Percentiles rank a stretch among this genome's conserved stretches.
phyloP scores from a whole-genome alignment of 2,888 invertebrate genomes.

The Macrosoma leucophasiata region DNA sequence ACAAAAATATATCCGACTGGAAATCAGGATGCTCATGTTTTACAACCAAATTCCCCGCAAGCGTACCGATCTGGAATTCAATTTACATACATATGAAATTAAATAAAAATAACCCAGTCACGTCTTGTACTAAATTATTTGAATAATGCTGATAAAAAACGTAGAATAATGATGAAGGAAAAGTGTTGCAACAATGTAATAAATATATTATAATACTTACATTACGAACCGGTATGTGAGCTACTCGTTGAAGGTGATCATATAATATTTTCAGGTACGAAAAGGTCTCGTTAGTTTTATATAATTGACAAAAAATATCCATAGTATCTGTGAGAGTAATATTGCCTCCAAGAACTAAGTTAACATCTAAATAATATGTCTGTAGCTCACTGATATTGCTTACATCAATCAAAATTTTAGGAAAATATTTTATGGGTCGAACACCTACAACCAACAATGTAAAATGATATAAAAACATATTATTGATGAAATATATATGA shows the following conservation, averaged over 20 bases:
- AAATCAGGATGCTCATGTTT: constrained; percentile 77
- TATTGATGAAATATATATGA: too few relatives aligned
- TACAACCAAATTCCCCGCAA: constrained; percentile 78
- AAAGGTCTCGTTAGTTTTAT: constrained; percentile 53
- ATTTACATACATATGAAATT: constrained; percentile 20
- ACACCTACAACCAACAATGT: too few relatives aligned
- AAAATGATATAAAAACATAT: too few relatives aligned
- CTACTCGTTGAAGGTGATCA: constrained; percentile 71
- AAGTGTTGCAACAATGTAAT: too few relatives aligned
- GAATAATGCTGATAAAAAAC: too few relatives aligned
- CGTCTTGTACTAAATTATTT: too few relatives aligned
- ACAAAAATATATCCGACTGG: constrained; percentile 78
- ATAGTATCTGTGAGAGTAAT: constrained; percentile 69
- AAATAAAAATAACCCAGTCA: too few relatives aligned
- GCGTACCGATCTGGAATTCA: constrained; percentile 64
- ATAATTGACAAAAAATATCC: constrained; percentile 49
- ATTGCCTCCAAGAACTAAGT: constrained; percentile 69
- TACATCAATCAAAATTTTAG: constrained; percentile 39
- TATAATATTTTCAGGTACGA: constrained; percentile 64
- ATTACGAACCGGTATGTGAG: constrained; percentile 76
- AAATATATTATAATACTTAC: too few relatives aligned
- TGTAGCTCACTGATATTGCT: constrained; percentile 38
- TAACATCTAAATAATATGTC: constrained; percentile 38
- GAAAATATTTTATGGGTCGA: constrained; percentile 38
- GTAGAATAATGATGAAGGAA: too few relatives aligned